Evolutionary conservation across 2,113 vertebrate species (phyloP).

Genomic region (Campylomormyrus tamandua): DNA sequence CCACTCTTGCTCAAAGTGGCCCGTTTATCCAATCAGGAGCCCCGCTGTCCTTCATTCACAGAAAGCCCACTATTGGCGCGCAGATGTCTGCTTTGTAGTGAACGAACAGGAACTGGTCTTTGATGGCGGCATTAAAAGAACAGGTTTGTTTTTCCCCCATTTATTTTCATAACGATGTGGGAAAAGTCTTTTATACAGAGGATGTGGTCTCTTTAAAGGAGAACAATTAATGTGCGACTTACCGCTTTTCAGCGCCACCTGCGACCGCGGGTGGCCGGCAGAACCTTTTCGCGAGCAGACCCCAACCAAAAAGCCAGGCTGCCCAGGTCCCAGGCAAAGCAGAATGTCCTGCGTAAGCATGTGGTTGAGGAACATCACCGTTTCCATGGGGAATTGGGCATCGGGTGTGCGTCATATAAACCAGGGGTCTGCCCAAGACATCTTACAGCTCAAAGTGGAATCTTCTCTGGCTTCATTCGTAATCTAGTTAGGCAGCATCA

Average conservation of each 20-base stretch:
- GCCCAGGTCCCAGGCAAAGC: background rate
- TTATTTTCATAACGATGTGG: background rate
- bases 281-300: background rate
- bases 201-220: conserved; percentile 21
- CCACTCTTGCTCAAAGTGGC: background rate
- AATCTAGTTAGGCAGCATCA: background rate
- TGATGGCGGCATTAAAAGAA: conserved; percentile 6
- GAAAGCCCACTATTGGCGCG: background rate
- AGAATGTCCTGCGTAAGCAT: background rate
- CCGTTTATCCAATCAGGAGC: background rate
- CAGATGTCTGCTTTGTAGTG: background rate
- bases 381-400: background rate
- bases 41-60: background rate
- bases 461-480: background rate
- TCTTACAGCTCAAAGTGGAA: background rate
- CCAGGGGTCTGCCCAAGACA: background rate
- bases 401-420: background rate
- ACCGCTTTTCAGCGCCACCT: background rate
- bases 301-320: background rate
- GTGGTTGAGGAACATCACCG: background rate
- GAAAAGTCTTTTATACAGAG: conserved; percentile 13
- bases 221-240: background rate
- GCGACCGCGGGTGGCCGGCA: background rate
- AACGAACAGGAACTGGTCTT: background rate
- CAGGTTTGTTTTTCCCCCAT: background rate